Percentiles rank a stretch among this genome's conserved stretches.
Conservation (phyloP, 2,797 vertebrate genomes). For the Thripadectes ignobilis region DNA sequence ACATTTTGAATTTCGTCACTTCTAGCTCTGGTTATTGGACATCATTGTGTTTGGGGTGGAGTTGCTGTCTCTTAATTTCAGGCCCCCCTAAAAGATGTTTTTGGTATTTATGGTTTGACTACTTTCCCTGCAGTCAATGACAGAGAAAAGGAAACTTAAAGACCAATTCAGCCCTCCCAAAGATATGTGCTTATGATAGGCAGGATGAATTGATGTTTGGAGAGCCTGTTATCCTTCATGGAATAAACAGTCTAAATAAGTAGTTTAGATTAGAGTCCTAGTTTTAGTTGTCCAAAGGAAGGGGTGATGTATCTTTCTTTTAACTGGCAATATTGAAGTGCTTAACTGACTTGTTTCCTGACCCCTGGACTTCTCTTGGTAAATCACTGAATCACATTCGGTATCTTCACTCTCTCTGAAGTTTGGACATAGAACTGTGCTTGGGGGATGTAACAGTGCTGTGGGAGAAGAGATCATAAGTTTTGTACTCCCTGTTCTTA, state of each 20-base stretch:
- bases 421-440: neutral
- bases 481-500: neutral
- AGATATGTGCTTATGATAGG: neutral
- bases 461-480: neutral
- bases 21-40: neutral
- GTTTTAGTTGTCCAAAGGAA: neutral
- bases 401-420: neutral
- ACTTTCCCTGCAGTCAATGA: neutral
- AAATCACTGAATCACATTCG: neutral
- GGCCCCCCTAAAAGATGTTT: neutral
- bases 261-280: neutral
- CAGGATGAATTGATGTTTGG: neutral
- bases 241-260: neutral
- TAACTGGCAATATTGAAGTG: neutral
- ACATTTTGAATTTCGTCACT: neutral
- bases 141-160: neutral
- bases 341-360: neutral
- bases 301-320: neutral
- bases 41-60: neutral
- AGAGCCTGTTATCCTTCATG: neutral
- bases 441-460: neutral
- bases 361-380: neutral
- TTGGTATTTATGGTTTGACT: neutral
- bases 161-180: neutral
- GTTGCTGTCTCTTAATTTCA: neutral